Percentiles rank a stretch among this genome's conserved stretches.
These are phyloP conservation scores for Fopius arisanus DNA, from an alignment of 1,140 invertebrate genomes.

Conservation along the genomic window DNA sequence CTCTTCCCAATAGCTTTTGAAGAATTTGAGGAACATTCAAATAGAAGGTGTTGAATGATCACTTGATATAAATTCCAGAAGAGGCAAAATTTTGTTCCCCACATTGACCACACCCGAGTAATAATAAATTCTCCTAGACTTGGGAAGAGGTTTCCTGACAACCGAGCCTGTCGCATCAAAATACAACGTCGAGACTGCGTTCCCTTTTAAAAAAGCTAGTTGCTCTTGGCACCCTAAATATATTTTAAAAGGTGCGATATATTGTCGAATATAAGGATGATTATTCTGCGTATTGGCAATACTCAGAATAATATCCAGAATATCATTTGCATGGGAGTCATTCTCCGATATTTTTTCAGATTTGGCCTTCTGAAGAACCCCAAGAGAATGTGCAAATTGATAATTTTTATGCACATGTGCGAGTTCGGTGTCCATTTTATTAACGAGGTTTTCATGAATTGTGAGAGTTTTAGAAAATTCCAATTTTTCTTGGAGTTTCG, in stretches of 20 bases:
- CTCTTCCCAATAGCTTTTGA: neutral
- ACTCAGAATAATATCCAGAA: neutral
- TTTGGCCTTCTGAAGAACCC: neutral
- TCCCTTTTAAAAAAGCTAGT: no score
- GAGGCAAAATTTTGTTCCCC: conserved; percentile 6
- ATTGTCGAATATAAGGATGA: conserved; percentile 4
- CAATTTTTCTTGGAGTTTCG: no score
- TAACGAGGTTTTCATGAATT: neutral
- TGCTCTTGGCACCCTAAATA: no score
- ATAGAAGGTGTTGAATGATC: conserved; percentile 23
- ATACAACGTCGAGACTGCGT: no score
- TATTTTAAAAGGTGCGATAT: neutral
- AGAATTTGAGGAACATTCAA: conserved; percentile 9
- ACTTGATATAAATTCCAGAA: conserved; percentile 21
- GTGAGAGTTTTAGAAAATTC: neutral
- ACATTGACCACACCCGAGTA: neutral
- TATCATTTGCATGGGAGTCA: conserved; percentile 1
- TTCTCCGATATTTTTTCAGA: neutral
- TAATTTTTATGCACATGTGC: neutral
- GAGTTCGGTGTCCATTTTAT: neutral
- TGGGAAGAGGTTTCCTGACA: conserved; percentile 11
- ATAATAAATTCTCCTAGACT: conserved; percentile 21
- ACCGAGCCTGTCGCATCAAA: neutral
- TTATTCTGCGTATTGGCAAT: neutral
- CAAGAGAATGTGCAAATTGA: neutral